Percentiles rank a stretch among this genome's conserved stretches.
Conservation (phyloP, 64 coral and sea anemone species). For the Montipora sp. region DNA sequence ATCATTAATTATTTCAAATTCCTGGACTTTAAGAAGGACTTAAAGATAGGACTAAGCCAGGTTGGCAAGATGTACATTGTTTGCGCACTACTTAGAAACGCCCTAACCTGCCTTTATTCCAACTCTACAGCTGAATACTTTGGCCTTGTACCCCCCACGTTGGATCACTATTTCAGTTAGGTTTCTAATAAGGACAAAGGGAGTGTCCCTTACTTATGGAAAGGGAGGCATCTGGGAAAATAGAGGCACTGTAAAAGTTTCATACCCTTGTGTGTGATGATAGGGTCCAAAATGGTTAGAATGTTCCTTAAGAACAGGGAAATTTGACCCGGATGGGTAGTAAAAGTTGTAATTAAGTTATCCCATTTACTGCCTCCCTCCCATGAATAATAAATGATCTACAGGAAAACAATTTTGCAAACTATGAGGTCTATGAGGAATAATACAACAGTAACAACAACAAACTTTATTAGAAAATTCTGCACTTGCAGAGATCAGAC, state of each 20-base stretch:
- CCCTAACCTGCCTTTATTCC: conserved; percentile 77
- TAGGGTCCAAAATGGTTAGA: conserved; percentile 16
- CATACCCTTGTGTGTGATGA: conserved; percentile 37
- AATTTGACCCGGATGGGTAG: conserved; percentile 38
- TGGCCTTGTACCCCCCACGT: conserved; percentile 71
- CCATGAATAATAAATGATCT: conserved; percentile 48
- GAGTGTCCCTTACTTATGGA: conserved; percentile 55
- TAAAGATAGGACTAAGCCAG: too few species aligned
- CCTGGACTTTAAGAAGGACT: too few species aligned
- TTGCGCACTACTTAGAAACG: conserved; percentile 75
- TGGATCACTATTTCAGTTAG: conserved; percentile 73
- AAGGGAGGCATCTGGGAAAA: conserved; percentile 30
- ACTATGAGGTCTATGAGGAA: not conserved
- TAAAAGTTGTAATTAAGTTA: conserved; percentile 37
- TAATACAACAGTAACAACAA: conserved; percentile 50
- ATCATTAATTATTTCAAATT: too few species aligned
- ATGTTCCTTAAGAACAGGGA: conserved; percentile 54
- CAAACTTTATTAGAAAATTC: conserved; percentile 30
- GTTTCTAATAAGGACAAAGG: conserved; percentile 71
- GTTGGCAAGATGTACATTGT: conserved; percentile 2
- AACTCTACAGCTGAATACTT: conserved; percentile 85
- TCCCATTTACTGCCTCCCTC: conserved; percentile 41
- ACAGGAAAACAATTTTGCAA: conserved; percentile 56
- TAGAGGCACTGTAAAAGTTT: conserved; percentile 52
- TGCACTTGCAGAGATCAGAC: not conserved